Base-by-base conservation (phyloP, 2,888 invertebrate species). In the Xylophagus ater region DNA sequence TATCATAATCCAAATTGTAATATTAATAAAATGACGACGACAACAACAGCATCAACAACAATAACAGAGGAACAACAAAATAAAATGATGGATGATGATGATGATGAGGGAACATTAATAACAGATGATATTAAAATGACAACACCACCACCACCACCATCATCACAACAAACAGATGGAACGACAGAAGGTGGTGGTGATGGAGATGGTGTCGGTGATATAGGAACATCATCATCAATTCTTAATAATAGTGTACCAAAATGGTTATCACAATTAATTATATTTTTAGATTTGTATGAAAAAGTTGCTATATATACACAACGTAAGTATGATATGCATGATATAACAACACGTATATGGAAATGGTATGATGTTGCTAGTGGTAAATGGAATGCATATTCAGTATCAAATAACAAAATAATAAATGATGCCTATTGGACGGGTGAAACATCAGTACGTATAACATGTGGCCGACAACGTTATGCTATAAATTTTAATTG, bases 291-390 rank as follows among this genome's bases (percentile, higher is more conserved):
- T 58, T 71, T 82, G 33, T 73, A 82, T 49, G 83, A 85, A 47
- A 84, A 82, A 61, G 77, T 83, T 9, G 73, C 81, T 3, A 68
- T 77, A 23, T 73, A 78, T 18, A 75, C 81, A 1, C 74, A 76
- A 46, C 66, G 84, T 17, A 76, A 78, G 50, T 65, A 70, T 31
- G 67, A 73, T 18, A 76, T 81, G 72, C 73, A 78, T 43, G 57
- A 67, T 26, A 70, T 71, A 1, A 76, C 76, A 2, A 72, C 66
- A 26, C 65, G 72, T 31, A 58, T 66, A 3, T 87, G 87, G 87
- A 80, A 82, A 51, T 87, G 85, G 84, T 86, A 81, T 58, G 86
- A 88, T 59, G 71, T 84, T 34, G 74, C 78, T n/a, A 75, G 76
- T 9, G 83, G 83, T 4, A 78, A 79, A 53, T 88, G 87, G 87